Evolutionary conservation across 1,140 invertebrate genomes (phyloP), one percentile per base, ranked within the genome.

Genomic region (Aethina tumida): DNA sequence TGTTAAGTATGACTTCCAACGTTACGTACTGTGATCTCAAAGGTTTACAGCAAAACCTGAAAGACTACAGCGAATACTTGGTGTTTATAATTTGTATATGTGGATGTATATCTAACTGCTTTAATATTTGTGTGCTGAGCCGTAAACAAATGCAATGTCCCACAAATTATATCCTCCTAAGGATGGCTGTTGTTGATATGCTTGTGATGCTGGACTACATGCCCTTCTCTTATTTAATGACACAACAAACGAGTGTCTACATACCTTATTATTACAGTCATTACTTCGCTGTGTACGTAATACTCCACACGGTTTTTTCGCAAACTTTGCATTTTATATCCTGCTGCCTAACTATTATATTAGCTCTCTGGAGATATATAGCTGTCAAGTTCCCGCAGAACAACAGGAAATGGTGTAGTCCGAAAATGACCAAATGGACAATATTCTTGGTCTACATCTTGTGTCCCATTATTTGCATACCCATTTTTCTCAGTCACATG

Each of bases 91-190:
- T 98, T 24, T 97, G 94, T 61, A 69, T 87, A 12, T 84, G 95
- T 52, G 94, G 94, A 24, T 87, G 88, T 3, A 73, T 95, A 9
- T 86, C 91, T 28, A 98, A 97, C 59, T 72, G 84, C 1, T 73
- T 97, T 36, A 98, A 96, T 64, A 92, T 98, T 22, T 79, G 84
- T n/a, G 91, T 98, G 3, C 66, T 98, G 13, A 92, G 91, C 0
- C 74, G 90, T 5, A 69, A 80, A 4, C 84, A 92, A 55, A 94
- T 96, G 90, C 65, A 71, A 28, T 85, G 82, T 5, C 76, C 89
- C 0, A 90, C 86, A 2, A 93, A 92, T 61, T 74, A 74, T 39
- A 87, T 90, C 52, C 69, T 79, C 2, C 93, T 88, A 0, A 89
- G 84, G 5, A 67, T 96, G n/a, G 92, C 93, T 0, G 74, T 94